A percentile compares a stretch with the other conserved stretches of the same genome.
Conservation (phyloP, 2,888 invertebrate species). For the Ametastegia equiseti region DNA sequence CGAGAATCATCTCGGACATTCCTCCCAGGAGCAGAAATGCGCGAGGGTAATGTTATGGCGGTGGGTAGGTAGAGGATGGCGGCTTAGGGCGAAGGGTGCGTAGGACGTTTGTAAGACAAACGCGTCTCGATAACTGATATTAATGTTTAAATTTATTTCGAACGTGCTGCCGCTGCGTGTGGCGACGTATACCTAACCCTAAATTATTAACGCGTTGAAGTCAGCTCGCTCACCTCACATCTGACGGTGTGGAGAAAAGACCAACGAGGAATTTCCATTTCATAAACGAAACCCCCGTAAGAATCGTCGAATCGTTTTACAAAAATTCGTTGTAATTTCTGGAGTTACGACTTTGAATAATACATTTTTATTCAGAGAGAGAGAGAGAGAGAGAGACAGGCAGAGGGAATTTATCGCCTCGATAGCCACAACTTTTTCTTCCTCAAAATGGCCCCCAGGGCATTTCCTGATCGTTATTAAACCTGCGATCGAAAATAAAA, state of each 20-base stretch:
- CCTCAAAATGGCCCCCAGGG: too few relatives aligned
- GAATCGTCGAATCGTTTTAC: not conserved
- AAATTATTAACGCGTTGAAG: slow-evolving; percentile 29
- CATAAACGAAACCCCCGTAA: not conserved
- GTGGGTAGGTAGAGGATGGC: not conserved
- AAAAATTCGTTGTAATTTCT: too few relatives aligned
- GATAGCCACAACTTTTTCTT: too few relatives aligned
- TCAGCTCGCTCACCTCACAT: not conserved
- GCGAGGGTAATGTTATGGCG: not conserved
- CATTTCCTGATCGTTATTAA: too few relatives aligned
- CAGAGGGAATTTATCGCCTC: too few relatives aligned
- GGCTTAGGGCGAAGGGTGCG: not conserved
- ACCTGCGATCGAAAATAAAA: too few relatives aligned
- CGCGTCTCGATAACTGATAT: slow-evolving; percentile 42
- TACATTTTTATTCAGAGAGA: too few relatives aligned
- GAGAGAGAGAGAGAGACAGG: too few relatives aligned
- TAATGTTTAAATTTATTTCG: slow-evolving; percentile 39
- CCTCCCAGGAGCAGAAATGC: not conserved
- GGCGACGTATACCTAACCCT: not conserved
- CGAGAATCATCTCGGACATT: slow-evolving; percentile 34
- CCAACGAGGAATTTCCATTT: slow-evolving; percentile 10
- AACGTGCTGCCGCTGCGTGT: not conserved
- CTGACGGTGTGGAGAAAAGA: not conserved
- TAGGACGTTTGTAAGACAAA: slow-evolving; percentile 16
- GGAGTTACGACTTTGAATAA: too few relatives aligned